Base-by-base conservation (phyloP, 1,140 invertebrate species). In the Pectinophora gossypiella region DNA sequence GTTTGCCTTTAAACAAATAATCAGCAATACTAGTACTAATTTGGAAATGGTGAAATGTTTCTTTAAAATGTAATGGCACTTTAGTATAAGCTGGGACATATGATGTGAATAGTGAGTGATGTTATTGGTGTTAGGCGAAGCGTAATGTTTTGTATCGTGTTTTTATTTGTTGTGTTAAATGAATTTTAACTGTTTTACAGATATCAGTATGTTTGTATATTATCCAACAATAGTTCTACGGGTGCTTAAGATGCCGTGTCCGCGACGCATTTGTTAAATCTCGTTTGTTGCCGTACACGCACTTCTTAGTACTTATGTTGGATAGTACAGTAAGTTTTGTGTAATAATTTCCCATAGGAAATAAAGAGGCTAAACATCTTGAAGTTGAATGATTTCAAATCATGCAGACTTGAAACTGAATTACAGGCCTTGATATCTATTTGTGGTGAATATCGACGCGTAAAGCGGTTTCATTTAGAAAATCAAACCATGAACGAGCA, bases 1-100 rank as follows among this genome's bases (percentile, higher is more conserved):
- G 55, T 69, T 69, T 82, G 68, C 72, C 78, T 72, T 62, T 76
- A 65, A 72, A 62, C 49, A 80, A 78, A 72, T 57, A 66, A 66
- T 71, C 66, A 84, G 68, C 77, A 79, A 81, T 80, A 77, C 12
- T 74, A 72, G 61, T 54, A 51, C 64, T 59, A 56, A 59, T 50
- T 19, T n/a, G n/a, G 35, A 13, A 66, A 47, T 52, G 43, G 61
- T 53, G 13, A 58, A 59, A 50, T 61, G 54, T 73, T 64, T 66
- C 62, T 71, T 68, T 71, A 68, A 56, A 65, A 61, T 63, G 64
- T 68, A 72, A 72, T 64, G 54, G 56, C 57, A 23, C 35, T 60
- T n/a, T 58, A 58, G 52, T 40, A 22, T 58, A 65, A 69, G 45
- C 38, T 44, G 42, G 63, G 68, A 69, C 68, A 71, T 71, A 59